Base-by-base conservation (phyloP, 2,113 vertebrate genomes). In the Aramus guarauna region DNA sequence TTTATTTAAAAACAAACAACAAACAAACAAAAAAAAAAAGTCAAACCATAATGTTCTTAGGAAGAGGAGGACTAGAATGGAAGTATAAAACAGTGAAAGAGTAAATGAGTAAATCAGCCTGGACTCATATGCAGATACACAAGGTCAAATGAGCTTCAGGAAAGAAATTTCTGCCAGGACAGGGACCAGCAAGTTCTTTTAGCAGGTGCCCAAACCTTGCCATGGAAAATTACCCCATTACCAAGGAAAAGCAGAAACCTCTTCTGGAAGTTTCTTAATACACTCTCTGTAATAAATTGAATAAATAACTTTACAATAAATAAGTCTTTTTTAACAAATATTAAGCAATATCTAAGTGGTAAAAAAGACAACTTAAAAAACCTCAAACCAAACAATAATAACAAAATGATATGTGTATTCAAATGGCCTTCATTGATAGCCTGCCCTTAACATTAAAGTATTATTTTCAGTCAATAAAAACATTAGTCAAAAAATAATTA, bases 321-420 rank as follows among this genome's bases (percentile, higher is more conserved):
- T 34, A 26, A 60, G 6, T 71, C 0, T 56, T 4, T 4, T 48
- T 21, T 32, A 89, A 59, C 21, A 52, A 71, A 36, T 58, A 67
- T 12, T 47, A 4, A 48, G 24, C 14, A 76, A 48, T 34, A 5
- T 2, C 2, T 60, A 66, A 50, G 12, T 23, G 8, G 6, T 14
- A 48, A 67, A 83, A 76, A 15, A 1, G 4, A 16, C 5, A 63
- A 39, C 4, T 22, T 39, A 17, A 67, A 71, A 77, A 9, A 5
- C 0, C 1, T 1, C 20, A 8, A 41, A 74, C 0, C 6, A 52
- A 30, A 3, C 2, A 64, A 63, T 15, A 3, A 30, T 5, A 10
- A 23, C 2, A 9, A 39, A 59, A 56, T n/a, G 29, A 0, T 30
- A 9, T 29, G 79, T 68, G 10, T 16, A 2, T 39, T 81, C 37